Conservation (phyloP, 2,888 invertebrate genomes). For the Nymphalis polychloros region DNA sequence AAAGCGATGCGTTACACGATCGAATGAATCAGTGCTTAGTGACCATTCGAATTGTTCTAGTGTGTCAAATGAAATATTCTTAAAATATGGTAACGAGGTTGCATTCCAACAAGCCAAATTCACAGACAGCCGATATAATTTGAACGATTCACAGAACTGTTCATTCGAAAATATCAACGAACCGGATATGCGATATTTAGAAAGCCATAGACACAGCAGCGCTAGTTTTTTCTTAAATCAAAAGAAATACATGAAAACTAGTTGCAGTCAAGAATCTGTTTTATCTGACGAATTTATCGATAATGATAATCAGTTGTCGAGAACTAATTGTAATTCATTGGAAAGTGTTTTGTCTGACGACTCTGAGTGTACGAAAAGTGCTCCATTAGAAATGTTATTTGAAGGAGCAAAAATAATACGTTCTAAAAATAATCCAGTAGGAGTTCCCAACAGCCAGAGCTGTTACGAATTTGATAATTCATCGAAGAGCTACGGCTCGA, state of each 20-base stretch:
- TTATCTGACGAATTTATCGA: conserved; percentile 85
- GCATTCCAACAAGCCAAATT: conserved; percentile 76
- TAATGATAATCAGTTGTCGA: conserved; percentile 82
- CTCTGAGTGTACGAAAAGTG: conserved; percentile 88
- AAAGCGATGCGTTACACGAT: conserved; percentile 81
- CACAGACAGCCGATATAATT: conserved; percentile 70
- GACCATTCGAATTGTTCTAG: conserved; percentile 79
- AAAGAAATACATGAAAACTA: conserved; percentile 82
- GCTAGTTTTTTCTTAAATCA: conserved; percentile 91
- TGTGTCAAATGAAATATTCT: conserved; percentile 77
- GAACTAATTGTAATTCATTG: conserved; percentile 88
- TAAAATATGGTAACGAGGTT: conserved; percentile 75
- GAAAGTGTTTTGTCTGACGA: conserved; percentile 92
- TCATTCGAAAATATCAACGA: conserved; percentile 74
- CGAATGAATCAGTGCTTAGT: conserved; percentile 79
- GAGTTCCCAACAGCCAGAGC: conserved; percentile 73
- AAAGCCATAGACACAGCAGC: conserved; percentile 85
- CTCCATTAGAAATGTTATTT: conserved; percentile 87
- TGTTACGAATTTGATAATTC: conserved; percentile 78
- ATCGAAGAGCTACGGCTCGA: conserved; percentile 84
- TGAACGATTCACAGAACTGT: conserved; percentile 74
- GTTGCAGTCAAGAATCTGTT: conserved; percentile 89
- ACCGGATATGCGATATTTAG: conserved; percentile 69
- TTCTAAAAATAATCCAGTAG: conserved; percentile 50
- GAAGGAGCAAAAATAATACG: conserved; percentile 78